A percentile compares a stretch with the other conserved stretches of the same genome.
These are phyloP conservation scores for Apotomis turbidana DNA, from an alignment of 2,888 invertebrate species.

Conservation along the genomic window DNA sequence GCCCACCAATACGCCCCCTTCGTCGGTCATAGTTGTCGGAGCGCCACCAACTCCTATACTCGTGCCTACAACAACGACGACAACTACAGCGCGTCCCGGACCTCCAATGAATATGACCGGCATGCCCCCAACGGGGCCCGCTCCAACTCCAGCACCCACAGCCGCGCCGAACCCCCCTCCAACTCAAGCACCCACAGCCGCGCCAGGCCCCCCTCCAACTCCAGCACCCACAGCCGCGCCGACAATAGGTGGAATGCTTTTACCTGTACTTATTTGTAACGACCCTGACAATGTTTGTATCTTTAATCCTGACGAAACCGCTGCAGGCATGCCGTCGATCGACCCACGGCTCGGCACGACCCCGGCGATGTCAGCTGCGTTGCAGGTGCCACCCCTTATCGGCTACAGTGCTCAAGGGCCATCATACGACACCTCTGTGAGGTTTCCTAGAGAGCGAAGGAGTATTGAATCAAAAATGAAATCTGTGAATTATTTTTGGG, in stretches of 20 bases:
- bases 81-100: constrained; percentile 39
- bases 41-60: constrained; percentile 74
- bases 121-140: constrained; percentile 37
- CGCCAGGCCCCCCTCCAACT: constrained; percentile 47
- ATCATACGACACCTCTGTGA: constrained; percentile 65
- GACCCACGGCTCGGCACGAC: constrained; percentile 79
- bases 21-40: constrained; percentile 62
- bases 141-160: constrained; percentile 39
- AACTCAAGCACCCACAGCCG: constrained; percentile 41
- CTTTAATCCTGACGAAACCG: constrained; percentile 74
- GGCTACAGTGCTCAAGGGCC: constrained; percentile 68
- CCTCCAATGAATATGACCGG: constrained; percentile 32
- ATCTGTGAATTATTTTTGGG: constrained; percentile 48
- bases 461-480: constrained; percentile 47
- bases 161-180: constrained; percentile 47
- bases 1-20: constrained; percentile 63
- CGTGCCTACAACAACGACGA: constrained; percentile 61
- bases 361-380: constrained; percentile 61
- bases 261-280: constrained; percentile 73
- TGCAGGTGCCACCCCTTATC: constrained; percentile 62
- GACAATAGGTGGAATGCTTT: constrained; percentile 62
- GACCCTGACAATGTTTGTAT: constrained; percentile 74
- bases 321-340: constrained; percentile 72
- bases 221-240: constrained; percentile 47
- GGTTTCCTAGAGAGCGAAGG: constrained; percentile 71